Evolutionary conservation across 1,140 invertebrate species (phyloP).

Genomic region (Vanessa tameamea): DNA sequence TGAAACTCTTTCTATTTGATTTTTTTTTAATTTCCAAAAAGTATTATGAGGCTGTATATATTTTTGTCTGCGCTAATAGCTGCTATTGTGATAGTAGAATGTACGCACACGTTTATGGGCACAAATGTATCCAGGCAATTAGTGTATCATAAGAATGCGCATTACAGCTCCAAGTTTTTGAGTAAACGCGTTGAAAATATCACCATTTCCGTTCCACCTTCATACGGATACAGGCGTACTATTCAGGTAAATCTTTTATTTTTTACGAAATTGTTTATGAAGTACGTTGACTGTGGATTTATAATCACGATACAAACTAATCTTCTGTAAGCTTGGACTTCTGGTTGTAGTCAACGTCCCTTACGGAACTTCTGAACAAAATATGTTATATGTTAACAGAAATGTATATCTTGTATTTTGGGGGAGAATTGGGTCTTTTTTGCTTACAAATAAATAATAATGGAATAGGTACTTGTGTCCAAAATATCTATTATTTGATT

Average conservation of each 20-base stretch:
- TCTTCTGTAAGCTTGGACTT: no score
- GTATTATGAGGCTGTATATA: slow-evolving; percentile 6
- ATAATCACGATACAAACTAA: no score
- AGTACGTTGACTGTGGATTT: no score
- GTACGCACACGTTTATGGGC: slow-evolving; percentile 18
- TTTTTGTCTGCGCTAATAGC: slow-evolving; percentile 4
- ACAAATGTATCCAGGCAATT: neutral
- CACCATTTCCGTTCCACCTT: slow-evolving; percentile 16
- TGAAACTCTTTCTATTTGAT: neutral
- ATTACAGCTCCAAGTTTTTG: slow-evolving; percentile 2
- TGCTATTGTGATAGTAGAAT: neutral
- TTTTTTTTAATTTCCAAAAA: neutral
- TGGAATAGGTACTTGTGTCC: no score
- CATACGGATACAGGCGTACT: slow-evolving; percentile 14
- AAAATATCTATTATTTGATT: no score
- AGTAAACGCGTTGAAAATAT: slow-evolving; percentile 35
- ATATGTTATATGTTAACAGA: no score
- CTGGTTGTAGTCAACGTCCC: no score
- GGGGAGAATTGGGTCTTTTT: no score
- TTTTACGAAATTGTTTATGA: no score
- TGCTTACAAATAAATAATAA: no score
- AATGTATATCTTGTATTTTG: no score
- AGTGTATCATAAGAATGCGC: neutral
- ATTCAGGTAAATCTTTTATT: slow-evolving; percentile 34
- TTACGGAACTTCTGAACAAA: no score